A percentile compares a stretch with the other conserved stretches of the same genome.
Evolutionary conservation across 2,113 vertebrate species (phyloP).

Genomic region (Todiramphus chloris): DNA sequence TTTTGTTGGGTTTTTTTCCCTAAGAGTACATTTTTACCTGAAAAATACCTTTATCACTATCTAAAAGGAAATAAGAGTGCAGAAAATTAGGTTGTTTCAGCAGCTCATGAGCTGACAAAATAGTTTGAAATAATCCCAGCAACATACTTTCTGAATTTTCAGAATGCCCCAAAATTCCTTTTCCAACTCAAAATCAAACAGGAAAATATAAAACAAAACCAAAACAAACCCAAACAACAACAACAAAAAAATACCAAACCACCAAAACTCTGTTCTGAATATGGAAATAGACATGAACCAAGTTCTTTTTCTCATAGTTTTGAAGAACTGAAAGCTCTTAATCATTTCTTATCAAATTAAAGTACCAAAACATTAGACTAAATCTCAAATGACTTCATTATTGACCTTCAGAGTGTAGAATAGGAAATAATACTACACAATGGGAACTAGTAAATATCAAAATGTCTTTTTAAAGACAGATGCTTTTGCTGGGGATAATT

Average conservation of each 20-base stretch:
- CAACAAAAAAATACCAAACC: neutral
- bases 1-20: neutral
- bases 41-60: neutral
- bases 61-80: neutral
- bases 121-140: neutral
- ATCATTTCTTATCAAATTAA: neutral
- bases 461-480: neutral
- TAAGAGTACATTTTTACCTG: neutral
- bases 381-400: constrained; percentile 22
- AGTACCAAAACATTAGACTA: neutral
- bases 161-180: neutral
- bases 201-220: neutral
- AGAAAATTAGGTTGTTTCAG: neutral
- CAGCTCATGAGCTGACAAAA: neutral
- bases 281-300: neutral
- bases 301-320: neutral
- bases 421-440: constrained; percentile 10
- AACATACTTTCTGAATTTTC: neutral
- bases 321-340: neutral
- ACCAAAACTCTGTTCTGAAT: neutral
- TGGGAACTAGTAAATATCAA: constrained; percentile 31
- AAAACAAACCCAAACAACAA: neutral
- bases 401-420: constrained; percentile 6
- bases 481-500: neutral
- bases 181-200: neutral